Evolutionary conservation across 2,888 invertebrate genomes (phyloP).

Genomic region (Andrena bucephala): DNA sequence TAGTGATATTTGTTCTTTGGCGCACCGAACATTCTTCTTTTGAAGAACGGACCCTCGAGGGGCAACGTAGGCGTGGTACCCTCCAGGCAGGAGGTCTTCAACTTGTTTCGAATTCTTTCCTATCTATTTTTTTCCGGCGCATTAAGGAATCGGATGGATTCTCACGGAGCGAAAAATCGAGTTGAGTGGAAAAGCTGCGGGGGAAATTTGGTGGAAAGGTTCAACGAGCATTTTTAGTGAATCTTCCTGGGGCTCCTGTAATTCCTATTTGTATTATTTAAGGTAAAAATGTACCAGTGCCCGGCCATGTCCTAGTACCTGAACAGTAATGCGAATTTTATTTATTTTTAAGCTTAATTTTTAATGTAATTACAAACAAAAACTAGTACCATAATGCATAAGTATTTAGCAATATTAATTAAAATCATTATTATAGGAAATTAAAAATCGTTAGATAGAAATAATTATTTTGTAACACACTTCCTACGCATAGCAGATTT

Average conservation of each 20-base stretch:
- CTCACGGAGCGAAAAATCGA: conserved; percentile 35
- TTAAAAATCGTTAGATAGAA: no score
- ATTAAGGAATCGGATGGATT: conserved; percentile 19
- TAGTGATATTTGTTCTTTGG: conserved; percentile 51
- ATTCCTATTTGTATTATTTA: no score
- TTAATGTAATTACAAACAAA: no score
- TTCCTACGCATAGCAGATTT: no score
- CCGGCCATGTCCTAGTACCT: no score
- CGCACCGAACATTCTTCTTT: conserved; percentile 42
- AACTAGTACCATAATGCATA: no score
- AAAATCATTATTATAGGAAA: no score
- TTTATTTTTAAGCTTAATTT: no score
- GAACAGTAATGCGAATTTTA: no score
- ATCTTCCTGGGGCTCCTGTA: background rate
- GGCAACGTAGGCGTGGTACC: conserved; percentile 61
- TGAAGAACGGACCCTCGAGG: conserved; percentile 44
- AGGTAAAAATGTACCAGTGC: no score
- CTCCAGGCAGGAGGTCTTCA: conserved; percentile 50
- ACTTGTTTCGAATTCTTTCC: conserved; percentile 53
- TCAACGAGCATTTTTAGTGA: background rate
- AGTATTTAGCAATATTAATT: no score
- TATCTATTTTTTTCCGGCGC: conserved; percentile 28
- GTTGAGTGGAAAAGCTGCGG: background rate
- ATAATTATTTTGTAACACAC: no score
- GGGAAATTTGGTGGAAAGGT: background rate